A percentile compares a stretch with the other conserved stretches of the same genome.
These are phyloP conservation scores for Rhysida immarginata DNA, from an alignment of 1,140 invertebrate genomes.

Conservation along the genomic window DNA sequence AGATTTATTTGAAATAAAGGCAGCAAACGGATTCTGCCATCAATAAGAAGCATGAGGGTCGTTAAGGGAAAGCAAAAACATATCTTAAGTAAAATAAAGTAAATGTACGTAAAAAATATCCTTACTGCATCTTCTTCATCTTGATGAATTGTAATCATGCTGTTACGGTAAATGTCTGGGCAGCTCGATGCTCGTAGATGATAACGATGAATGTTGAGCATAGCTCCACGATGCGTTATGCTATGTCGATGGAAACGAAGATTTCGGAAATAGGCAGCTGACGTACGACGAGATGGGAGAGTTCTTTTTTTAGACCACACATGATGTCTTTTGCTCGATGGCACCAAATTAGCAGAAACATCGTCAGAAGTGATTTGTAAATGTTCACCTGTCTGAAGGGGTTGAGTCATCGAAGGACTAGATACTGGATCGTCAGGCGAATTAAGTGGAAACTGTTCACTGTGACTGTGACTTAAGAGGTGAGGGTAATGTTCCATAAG, in stretches of 20 bases:
- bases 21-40: too few relatives aligned
- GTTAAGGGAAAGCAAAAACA: background rate
- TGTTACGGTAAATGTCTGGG: constrained; percentile 77
- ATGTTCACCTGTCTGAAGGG: background rate
- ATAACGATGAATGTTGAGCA: constrained; percentile 62
- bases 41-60: too few relatives aligned
- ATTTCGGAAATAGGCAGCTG: constrained; percentile 16
- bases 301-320: background rate
- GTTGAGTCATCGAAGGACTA: background rate
- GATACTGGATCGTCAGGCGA: background rate
- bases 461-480: background rate
- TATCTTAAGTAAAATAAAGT: background rate
- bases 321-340: background rate
- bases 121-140: constrained; percentile 47
- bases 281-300: background rate
- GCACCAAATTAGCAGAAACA: background rate
- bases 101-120: background rate
- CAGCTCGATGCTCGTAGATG: constrained; percentile 69
- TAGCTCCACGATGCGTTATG: constrained; percentile 62
- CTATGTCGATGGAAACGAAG: constrained; percentile 20
- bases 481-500: constrained; percentile 9
- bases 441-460: background rate
- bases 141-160: constrained; percentile 66
- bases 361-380: background rate
- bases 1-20: too few relatives aligned